Evolutionary conservation across 23 tunicate species (phyloP).

Genomic region (Ciona savignyi): DNA sequence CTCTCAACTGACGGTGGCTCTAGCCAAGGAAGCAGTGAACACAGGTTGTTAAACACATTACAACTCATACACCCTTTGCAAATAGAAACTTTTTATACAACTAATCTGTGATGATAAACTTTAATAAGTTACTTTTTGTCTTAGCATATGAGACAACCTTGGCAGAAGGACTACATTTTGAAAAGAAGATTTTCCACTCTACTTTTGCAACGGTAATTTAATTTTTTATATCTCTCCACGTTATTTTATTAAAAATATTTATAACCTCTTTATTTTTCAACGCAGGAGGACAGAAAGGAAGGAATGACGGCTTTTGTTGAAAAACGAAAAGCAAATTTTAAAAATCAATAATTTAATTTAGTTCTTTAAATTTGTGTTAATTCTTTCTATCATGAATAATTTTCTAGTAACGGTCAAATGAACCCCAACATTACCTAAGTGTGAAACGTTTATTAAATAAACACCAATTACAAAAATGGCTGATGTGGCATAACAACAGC

Average conservation of each 20-base stretch:
- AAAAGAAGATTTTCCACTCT: constrained; percentile 79
- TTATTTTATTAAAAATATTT: neutral
- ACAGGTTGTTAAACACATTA: no score
- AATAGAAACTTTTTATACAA: no score
- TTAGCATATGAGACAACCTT: constrained; percentile 87
- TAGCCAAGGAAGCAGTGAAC: constrained; percentile 92
- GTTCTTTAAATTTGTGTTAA: no score
- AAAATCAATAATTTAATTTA: constrained; percentile 17
- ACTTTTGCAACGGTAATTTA: constrained; percentile 80
- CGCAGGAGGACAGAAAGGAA: constrained; percentile 79
- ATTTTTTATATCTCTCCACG: neutral
- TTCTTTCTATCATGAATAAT: no score
- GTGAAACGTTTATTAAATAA: no score
- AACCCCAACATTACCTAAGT: no score
- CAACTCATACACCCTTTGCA: no score
- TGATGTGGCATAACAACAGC: no score
- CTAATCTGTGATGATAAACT: no score
- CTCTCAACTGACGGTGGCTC: constrained; percentile 67
- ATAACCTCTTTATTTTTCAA: constrained; percentile 15
- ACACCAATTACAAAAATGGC: no score
- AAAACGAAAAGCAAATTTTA: constrained; percentile 85
- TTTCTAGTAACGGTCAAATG: no score
- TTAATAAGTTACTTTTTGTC: no score
- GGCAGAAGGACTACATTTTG: constrained; percentile 80
- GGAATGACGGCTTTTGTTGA: constrained; percentile 97